Evolutionary conservation across 2,113 vertebrate species (phyloP), one percentile per base, ranked within the genome.

Genomic region (Lycaon pictus): DNA sequence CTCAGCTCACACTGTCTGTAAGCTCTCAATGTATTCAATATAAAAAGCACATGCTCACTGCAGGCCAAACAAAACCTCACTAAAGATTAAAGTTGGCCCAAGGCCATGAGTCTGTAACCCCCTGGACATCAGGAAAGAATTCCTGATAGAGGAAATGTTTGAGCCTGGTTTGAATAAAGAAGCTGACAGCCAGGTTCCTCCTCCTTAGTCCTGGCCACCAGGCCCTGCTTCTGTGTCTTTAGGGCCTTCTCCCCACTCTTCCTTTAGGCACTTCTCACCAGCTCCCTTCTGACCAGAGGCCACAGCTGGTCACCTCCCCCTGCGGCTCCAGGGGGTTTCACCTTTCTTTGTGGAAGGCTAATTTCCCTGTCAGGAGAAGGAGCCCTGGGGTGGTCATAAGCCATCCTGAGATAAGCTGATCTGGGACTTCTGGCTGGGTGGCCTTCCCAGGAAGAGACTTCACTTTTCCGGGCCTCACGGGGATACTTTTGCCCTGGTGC

Each of bases 1-100:
- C 3, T n/a, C 35, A 65, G 63, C 23, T 22, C 27, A 12, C 74
- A 17, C 0, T 2, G 25, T 35, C 74, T 27, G 6, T 19, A 20
- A 91, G n/a, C 29, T 43, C 58, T 96, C 71, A 43, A 43, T 43
- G 55, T 35, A 11, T 23, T 71, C 32, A 51, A 7, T 7, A 60
- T 56, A 23, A n/a, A 90, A 79, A 29, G 53, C 53, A 55, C 67
- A 71, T 5, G 29, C 29, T 62, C 16, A 8, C 7, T 51, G 60
- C 71, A 77, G 77, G 76, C 92, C 82, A 82, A 51, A 76, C 23
- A 15, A 80, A 81, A 67, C n/a, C 90, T 90, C 96, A 87, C 72
- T 71, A 9, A 63, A 91, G 80, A 67, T 71, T 48, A 22, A 76
- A 74, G 22, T 25, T 63, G 86, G 93, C 79, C 53, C 22, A 51